Evolutionary conservation across 2,113 vertebrate species (phyloP).

Genomic region (Ochotona curzoniae): DNA sequence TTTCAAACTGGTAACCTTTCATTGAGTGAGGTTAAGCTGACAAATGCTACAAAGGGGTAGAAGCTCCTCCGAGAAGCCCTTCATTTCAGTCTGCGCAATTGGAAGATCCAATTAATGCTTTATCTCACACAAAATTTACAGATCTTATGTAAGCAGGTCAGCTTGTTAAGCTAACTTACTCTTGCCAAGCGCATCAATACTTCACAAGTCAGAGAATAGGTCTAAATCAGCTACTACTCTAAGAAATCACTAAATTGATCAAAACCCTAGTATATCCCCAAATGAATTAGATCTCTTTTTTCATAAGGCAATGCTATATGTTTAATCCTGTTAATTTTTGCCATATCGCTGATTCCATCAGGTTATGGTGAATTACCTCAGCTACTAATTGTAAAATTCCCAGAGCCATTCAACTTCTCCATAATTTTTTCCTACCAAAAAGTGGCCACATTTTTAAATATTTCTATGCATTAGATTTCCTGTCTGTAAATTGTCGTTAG

Average conservation of each 20-base stretch:
- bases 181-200: conserved; percentile 55
- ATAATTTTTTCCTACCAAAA: neutral
- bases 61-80: conserved; percentile 62
- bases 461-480: neutral
- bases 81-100: conserved; percentile 72
- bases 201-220: conserved; percentile 68
- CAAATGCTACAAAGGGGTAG: conserved; percentile 64
- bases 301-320: neutral
- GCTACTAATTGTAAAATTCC: conserved; percentile 11
- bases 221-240: conserved; percentile 63
- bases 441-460: neutral
- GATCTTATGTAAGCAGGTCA: conserved; percentile 77
- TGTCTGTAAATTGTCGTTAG: neutral
- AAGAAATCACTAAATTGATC: conserved; percentile 55
- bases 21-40: conserved; percentile 67
- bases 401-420: neutral
- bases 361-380: neutral
- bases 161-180: conserved; percentile 78
- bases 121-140: conserved; percentile 86
- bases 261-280: neutral
- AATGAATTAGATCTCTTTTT: neutral
- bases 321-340: neutral
- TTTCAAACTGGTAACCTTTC: conserved; percentile 69
- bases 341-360: neutral
- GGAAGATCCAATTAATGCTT: conserved; percentile 83